Percentiles rank a stretch among this genome's conserved stretches.
Conservation (phyloP, 2,888 invertebrate species). For the Tromatobia lineatoria region DNA sequence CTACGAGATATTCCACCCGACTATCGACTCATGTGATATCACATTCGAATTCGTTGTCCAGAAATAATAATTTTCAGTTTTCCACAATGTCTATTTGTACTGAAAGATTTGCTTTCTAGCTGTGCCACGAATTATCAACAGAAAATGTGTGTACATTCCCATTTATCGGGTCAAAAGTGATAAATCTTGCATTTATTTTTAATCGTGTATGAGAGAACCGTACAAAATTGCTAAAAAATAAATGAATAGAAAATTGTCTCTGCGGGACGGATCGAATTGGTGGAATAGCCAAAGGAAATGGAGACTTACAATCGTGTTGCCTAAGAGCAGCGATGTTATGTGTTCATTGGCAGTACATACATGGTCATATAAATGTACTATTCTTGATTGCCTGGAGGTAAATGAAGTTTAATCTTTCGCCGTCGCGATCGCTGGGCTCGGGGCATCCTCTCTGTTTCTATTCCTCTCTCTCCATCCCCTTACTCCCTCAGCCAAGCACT, state of each 20-base stretch:
- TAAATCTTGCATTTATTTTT: not conserved
- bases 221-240: not conserved
- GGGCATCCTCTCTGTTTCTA: conserved; percentile 10
- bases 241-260: conserved; percentile 16
- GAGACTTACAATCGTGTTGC: conserved; percentile 20
- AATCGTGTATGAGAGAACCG: not conserved
- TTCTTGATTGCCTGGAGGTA: conserved; percentile 31
- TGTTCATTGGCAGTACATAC: not conserved
- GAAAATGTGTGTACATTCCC: not conserved
- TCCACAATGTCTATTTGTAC: too few relatives aligned
- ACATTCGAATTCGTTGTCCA: too few relatives aligned
- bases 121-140: not conserved
- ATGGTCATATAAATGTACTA: conserved; percentile 24
- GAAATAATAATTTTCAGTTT: too few relatives aligned
- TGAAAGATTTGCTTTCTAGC: too few relatives aligned
- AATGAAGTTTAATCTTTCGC: conserved; percentile 55
- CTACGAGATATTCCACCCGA: too few relatives aligned
- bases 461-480: conserved; percentile 38
- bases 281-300: conserved; percentile 25
- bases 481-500: conserved; percentile 5
- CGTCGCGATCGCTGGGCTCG: conserved; percentile 33
- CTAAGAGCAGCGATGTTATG: not conserved
- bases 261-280: conserved; percentile 16
- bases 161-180: not conserved
- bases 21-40: too few relatives aligned